A percentile compares a stretch with the other conserved stretches of the same genome.
Conservation (phyloP, 2,113 vertebrate species). For the Equus quagga region DNA sequence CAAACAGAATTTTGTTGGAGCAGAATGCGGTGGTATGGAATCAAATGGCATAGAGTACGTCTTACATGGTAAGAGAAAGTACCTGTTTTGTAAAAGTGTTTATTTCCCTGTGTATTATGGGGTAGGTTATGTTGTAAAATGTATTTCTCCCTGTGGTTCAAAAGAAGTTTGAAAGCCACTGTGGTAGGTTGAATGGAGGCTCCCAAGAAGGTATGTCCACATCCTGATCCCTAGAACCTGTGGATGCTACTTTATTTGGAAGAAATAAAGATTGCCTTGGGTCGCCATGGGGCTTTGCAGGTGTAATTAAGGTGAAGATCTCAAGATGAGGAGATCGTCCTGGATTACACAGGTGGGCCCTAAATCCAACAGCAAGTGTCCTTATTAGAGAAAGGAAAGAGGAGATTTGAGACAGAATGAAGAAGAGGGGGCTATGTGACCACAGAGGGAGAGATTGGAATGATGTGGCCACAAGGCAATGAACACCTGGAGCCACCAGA, state of each 20-base stretch:
- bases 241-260: not conserved
- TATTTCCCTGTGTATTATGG: not conserved
- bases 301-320: not conserved
- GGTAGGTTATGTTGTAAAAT: not conserved
- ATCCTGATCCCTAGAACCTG: not conserved
- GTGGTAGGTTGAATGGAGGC: not conserved
- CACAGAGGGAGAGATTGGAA: not conserved
- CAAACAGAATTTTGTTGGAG: not conserved
- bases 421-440: not conserved
- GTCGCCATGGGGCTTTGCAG: not conserved
- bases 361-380: not conserved
- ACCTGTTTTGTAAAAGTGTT: not conserved
- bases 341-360: not conserved
- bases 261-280: not conserved
- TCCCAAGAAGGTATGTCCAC: not conserved
- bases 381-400: not conserved
- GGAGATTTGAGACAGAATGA: not conserved
- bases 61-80: not conserved
- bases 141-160: not conserved
- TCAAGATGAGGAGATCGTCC: not conserved
- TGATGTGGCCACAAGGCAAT: not conserved
- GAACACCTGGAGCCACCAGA: not conserved
- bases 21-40: not conserved
- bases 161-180: not conserved
- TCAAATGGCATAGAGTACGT: not conserved